Base-by-base conservation (phyloP, 2,888 invertebrate species). In the Agrenia bidenticulata region DNA sequence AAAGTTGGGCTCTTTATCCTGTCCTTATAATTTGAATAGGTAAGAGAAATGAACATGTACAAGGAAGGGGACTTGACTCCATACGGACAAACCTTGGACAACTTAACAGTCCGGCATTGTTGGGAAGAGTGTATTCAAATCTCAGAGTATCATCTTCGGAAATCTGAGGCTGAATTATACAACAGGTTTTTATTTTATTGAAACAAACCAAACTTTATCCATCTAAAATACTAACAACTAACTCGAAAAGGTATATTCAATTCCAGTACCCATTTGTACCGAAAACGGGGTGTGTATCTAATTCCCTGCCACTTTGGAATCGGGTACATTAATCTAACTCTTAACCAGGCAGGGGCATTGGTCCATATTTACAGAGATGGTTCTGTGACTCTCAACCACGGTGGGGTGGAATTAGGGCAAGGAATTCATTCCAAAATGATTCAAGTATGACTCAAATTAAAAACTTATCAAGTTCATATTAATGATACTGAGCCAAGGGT, bases 111-210 rank as follows among this genome's bases (percentile, higher is more conserved):
- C 59, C 81, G 82, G 59, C 81, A 84, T 67, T 95, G 94, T 78
- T 93, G 93, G 88, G 81, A 85, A 2, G 90, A 94, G 79, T 92
- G 92, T 77, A 77, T 89, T 0, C 77, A 82, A 56, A 86, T 87
- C 76, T 86, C 90, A 4, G 82, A 88, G 69, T 89, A 87, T 77
- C 77, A 81, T 1, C 80, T 84, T 72, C 84, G 89, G 76, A 61
- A 58, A 23, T 77, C 78, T 41, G 80, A 84, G 37, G 82, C 91
- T 7, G 83, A 86, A 24, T 79, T 82, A 67, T 94, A 89, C 77
- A 95, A 92, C 79, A 86, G 61, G 73, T 72, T 23, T 45, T 5
- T 45, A 17, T 45, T 5, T 39, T 39, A 39, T 39, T 61, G 15
- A 56, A 19, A 41, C 19, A 57, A 45, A 9, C 27, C n/a, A n/a